Conservation (phyloP, 2,888 invertebrate species). For the Eilema griseolum region DNA sequence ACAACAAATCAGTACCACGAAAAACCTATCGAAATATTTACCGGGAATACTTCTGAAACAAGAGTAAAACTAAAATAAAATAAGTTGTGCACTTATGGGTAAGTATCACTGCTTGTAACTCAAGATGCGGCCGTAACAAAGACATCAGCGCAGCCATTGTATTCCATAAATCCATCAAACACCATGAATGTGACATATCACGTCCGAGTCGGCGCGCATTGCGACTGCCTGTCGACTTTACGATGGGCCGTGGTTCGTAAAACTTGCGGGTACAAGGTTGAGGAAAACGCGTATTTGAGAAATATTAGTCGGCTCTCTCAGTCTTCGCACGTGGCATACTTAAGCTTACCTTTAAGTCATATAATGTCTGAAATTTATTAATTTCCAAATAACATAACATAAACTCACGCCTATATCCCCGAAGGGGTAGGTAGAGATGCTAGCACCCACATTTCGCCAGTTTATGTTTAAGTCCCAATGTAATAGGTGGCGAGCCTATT, state of each 20-base stretch:
- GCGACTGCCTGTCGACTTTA: slow-evolving; percentile 70
- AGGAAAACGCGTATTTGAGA: slow-evolving; percentile 15
- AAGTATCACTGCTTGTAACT: slow-evolving; percentile 35
- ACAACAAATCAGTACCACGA: no score
- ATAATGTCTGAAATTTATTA: no score
- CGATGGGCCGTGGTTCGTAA: slow-evolving; percentile 74
- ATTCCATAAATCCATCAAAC: slow-evolving; percentile 75
- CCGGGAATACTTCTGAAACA: slow-evolving; percentile 4
- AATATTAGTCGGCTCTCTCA: not conserved
- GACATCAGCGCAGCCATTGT: slow-evolving; percentile 70
- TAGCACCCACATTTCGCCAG: no score
- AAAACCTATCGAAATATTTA: not conserved
- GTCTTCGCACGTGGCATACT: no score
- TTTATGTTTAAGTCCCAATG: no score
- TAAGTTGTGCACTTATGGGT: slow-evolving; percentile 33
- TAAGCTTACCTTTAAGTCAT: no score
- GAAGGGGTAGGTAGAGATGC: no score
- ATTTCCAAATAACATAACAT: no score
- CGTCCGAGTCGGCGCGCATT: slow-evolving; percentile 69
- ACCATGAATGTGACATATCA: slow-evolving; percentile 76
- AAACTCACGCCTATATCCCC: no score
- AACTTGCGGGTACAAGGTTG: slow-evolving; percentile 58
- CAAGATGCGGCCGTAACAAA: slow-evolving; percentile 55
- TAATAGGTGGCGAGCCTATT: no score
- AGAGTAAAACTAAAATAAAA: slow-evolving; percentile 19